These are phyloP conservation scores for Glareola pratincola DNA, from an alignment of 2,113 vertebrate genomes.

Conservation along the genomic window DNA sequence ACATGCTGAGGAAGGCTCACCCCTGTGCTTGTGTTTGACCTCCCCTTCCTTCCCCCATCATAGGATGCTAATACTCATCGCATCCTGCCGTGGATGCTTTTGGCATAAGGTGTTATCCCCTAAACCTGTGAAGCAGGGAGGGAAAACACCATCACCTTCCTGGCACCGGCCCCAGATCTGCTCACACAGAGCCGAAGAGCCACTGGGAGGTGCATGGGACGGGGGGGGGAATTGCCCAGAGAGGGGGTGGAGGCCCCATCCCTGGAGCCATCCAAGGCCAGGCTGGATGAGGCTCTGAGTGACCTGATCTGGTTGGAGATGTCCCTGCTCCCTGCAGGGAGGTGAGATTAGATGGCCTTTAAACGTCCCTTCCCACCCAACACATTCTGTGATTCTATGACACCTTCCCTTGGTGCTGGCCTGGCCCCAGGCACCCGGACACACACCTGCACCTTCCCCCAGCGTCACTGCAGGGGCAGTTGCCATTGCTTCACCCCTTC, in stretches of 20 bases:
- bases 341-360: too few species aligned
- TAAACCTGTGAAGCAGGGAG: not conserved
- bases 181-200: not conserved
- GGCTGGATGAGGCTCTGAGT: too few species aligned
- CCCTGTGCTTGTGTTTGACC: not conserved
- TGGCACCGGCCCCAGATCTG: not conserved
- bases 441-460: not conserved
- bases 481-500: not conserved
- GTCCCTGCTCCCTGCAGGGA: too few species aligned
- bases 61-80: rapidly evolving
- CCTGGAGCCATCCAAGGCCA: too few species aligned
- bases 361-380: too few species aligned
- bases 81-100: not conserved
- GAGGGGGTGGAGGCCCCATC: too few species aligned
- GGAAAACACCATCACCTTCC: not conserved
- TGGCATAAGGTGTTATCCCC: not conserved
- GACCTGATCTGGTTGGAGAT: too few species aligned
- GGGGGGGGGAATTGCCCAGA: too few species aligned
- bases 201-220: not conserved
- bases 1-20: not conserved
- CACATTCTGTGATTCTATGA: not conserved
- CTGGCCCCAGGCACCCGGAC: not conserved
- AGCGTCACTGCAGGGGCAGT: not conserved
- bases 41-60: not conserved
- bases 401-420: not conserved